These are phyloP conservation scores for Istiophorus platypterus DNA, from an alignment of 2,113 vertebrate genomes.

Conservation along the genomic window DNA sequence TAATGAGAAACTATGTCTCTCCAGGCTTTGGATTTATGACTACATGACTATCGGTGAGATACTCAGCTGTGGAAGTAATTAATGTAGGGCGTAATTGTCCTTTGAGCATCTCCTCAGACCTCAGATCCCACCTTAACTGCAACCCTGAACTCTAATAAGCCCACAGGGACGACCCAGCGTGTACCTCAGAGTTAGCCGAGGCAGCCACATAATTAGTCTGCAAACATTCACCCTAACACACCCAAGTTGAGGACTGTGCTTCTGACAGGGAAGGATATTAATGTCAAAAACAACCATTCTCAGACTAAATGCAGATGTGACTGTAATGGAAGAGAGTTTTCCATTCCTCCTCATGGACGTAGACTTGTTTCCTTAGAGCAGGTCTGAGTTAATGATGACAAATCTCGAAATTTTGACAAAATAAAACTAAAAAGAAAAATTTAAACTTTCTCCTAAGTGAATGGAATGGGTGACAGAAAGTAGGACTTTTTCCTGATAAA, in stretches of 20 bases:
- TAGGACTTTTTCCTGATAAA: not conserved
- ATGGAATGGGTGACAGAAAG: not conserved
- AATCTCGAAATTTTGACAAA: not conserved
- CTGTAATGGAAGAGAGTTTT: not conserved
- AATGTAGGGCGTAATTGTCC: slow-evolving; percentile 70
- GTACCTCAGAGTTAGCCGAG: not conserved
- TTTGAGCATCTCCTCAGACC: slow-evolving; percentile 44
- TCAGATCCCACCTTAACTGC: slow-evolving; percentile 49
- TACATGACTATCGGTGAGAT: slow-evolving; percentile 7
- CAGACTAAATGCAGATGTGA: not conserved
- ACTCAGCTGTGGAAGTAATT: slow-evolving; percentile 63
- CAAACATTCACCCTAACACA: slow-evolving; percentile 10
- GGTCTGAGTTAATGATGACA: not conserved
- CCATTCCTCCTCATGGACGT: not conserved
- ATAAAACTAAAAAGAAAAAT: not conserved
- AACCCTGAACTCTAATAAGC: slow-evolving; percentile 66
- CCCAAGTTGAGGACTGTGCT: not conserved
- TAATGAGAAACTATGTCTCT: slow-evolving; percentile 41
- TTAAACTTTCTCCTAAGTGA: not conserved
- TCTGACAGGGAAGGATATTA: not conserved
- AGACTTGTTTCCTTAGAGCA: not conserved
- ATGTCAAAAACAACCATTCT: not conserved
- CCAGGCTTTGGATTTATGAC: slow-evolving; percentile 23
- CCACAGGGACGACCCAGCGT: slow-evolving; percentile 34
- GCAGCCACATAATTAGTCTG: slow-evolving; percentile 49